phyloP scores from a whole-genome alignment of 2,113 vertebrate species.

The Heloderma charlesbogerti region DNA sequence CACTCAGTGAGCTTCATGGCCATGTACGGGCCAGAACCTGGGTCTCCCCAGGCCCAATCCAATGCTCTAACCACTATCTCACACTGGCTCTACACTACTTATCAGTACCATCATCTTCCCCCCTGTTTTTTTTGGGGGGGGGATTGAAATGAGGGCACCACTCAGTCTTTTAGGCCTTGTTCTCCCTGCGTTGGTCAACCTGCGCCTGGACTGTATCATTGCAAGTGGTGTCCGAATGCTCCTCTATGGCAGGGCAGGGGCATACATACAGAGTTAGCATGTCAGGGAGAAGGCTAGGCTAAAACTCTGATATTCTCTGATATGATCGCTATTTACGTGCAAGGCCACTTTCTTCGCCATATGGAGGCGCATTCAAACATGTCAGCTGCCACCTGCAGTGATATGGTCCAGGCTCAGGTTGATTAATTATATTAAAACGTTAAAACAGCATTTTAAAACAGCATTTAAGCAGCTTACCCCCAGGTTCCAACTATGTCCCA shows the following conservation, averaged over 20 bases:
- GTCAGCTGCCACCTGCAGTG: too few relatives aligned
- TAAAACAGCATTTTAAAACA: too few relatives aligned
- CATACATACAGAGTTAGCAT: neutral
- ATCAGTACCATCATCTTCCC: neutral
- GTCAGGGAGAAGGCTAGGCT: neutral
- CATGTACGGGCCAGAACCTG: too few relatives aligned
- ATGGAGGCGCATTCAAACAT: neutral
- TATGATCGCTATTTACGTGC: too few relatives aligned
- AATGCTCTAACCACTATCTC: too few relatives aligned
- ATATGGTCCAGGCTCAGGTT: too few relatives aligned
- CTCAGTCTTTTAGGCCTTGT: neutral
- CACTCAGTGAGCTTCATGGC: too few relatives aligned
- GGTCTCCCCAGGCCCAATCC: too few relatives aligned
- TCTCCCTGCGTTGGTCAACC: neutral
- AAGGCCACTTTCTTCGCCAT: neutral
- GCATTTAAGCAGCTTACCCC: too few relatives aligned
- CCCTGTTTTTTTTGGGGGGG: neutral
- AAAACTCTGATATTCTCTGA: neutral
- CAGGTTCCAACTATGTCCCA: too few relatives aligned
- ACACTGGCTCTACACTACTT: too few relatives aligned
- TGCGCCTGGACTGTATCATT: neutral
- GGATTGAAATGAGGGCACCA: neutral
- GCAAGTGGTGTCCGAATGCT: neutral
- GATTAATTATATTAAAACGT: too few relatives aligned
- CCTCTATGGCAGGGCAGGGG: neutral